A percentile compares a stretch with the other conserved stretches of the same genome.
Conservation (phyloP, 1,140 invertebrate species). For the Ylistrum balloti region DNA sequence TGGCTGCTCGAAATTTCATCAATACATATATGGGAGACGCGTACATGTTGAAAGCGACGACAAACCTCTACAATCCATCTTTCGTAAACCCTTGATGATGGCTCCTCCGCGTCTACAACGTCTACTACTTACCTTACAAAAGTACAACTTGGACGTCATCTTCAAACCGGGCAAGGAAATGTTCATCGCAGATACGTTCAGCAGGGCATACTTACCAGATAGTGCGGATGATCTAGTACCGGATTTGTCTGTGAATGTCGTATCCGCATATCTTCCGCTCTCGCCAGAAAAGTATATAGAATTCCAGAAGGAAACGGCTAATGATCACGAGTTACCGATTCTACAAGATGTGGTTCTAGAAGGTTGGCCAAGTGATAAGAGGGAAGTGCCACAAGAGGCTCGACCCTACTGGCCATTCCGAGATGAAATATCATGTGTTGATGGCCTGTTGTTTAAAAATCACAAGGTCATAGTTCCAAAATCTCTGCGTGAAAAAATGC, state of each 20-base stretch:
- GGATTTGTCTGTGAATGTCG: no score
- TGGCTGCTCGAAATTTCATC: constrained; percentile 83
- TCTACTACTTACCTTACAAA: no score
- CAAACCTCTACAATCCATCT: constrained; percentile 49
- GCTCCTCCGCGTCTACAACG: constrained; percentile 24
- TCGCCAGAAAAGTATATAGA: background rate
- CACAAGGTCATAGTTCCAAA: constrained; percentile 57
- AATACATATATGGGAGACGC: constrained; percentile 82
- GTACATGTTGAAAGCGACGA: constrained; percentile 46
- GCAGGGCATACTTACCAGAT: no score
- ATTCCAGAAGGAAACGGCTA: background rate
- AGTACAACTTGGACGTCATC: no score
- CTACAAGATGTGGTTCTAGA: background rate
- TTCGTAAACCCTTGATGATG: constrained; percentile 25
- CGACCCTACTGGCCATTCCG: constrained; percentile 54
- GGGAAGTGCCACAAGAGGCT: constrained; percentile 1
- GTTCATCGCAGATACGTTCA: no score
- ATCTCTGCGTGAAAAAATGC: constrained; percentile 57
- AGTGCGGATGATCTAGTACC: no score
- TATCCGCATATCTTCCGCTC: constrained; percentile 42
- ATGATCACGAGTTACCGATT: background rate
- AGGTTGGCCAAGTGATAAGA: constrained; percentile 59
- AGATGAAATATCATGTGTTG: constrained; percentile 57
- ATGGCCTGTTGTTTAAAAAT: constrained; percentile 58
- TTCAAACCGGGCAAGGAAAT: no score